phyloP scores from a whole-genome alignment of 2,113 vertebrate species.

The Empidonax alnorum region DNA sequence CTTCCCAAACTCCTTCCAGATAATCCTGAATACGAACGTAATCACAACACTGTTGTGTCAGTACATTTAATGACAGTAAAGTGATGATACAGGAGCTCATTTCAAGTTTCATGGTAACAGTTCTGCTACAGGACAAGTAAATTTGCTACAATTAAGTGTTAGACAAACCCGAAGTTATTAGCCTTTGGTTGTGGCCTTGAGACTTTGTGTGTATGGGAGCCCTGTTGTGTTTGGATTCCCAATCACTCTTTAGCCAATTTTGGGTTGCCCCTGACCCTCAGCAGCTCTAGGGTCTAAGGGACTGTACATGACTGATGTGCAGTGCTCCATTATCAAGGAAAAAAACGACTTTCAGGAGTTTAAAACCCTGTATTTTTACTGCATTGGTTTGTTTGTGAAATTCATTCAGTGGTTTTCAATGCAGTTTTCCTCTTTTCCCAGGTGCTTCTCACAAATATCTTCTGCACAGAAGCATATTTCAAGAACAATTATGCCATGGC shows the following conservation, averaged over 20 bases:
- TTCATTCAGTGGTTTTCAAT: neutral
- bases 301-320: accelerated
- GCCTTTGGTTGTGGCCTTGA: neutral
- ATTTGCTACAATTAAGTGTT: neutral
- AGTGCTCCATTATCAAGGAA: neutral
- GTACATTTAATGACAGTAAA: accelerated
- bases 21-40: accelerated
- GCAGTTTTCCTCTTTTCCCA: slow-evolving; percentile 34
- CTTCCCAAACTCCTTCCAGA: neutral
- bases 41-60: neutral
- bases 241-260: accelerated
- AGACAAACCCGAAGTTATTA: neutral
- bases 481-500: slow-evolving; percentile 87
- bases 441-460: slow-evolving; percentile 89
- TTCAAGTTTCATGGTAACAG: neutral
- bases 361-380: neutral
- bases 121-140: accelerated
- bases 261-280: neutral
- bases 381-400: neutral
- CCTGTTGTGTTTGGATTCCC: neutral
- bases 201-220: neutral
- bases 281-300: neutral
- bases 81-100: neutral
- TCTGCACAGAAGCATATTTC: slow-evolving; percentile 85
- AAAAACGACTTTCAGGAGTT: neutral